phyloP scores from a whole-genome alignment of 2,888 invertebrate species.

The Erannis defoliaria region DNA sequence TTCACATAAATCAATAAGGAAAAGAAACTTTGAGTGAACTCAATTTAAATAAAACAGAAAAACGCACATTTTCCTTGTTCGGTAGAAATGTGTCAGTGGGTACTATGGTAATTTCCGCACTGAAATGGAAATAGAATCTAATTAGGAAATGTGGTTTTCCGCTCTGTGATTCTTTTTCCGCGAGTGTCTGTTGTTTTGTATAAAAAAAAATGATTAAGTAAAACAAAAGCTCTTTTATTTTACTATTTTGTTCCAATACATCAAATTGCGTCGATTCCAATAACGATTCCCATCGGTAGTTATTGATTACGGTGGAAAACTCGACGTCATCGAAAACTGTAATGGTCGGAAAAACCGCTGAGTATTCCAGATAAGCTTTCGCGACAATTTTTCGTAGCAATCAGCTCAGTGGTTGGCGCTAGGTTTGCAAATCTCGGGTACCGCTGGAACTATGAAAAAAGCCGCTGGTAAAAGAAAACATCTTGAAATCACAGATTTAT shows the following conservation, averaged over 20 bases:
- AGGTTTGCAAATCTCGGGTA: too few species aligned
- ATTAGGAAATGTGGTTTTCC: slow-evolving; percentile 34
- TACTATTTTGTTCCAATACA: slow-evolving; percentile 28
- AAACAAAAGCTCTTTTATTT: too few species aligned
- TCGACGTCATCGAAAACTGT: slow-evolving; percentile 20
- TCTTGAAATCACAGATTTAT: too few species aligned
- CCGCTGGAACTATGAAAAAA: too few species aligned
- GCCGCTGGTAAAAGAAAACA: too few species aligned
- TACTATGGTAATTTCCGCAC: slow-evolving; percentile 41
- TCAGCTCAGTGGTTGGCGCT: too few species aligned
- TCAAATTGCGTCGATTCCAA: slow-evolving; percentile 25
- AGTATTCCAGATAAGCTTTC: too few species aligned
- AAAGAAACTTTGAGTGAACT: slow-evolving; percentile 18
- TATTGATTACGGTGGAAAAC: slow-evolving; percentile 26
- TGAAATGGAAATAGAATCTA: slow-evolving; percentile 35
- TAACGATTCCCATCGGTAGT: slow-evolving; percentile 28
- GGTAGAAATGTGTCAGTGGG: slow-evolving; percentile 27
- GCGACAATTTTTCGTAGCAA: too few species aligned
- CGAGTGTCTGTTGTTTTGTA: slow-evolving; percentile 6
- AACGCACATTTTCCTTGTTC: slow-evolving; percentile 25
- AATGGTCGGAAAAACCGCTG: slow-evolving; percentile 21
- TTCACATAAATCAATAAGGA: slow-evolving; percentile 28
- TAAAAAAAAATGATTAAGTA: background rate
- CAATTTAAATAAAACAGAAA: slow-evolving; percentile 22
- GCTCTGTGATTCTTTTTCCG: slow-evolving; percentile 8